phyloP scores from a whole-genome alignment of 2,797 vertebrate species.

The Megaceryle alcyon region DNA sequence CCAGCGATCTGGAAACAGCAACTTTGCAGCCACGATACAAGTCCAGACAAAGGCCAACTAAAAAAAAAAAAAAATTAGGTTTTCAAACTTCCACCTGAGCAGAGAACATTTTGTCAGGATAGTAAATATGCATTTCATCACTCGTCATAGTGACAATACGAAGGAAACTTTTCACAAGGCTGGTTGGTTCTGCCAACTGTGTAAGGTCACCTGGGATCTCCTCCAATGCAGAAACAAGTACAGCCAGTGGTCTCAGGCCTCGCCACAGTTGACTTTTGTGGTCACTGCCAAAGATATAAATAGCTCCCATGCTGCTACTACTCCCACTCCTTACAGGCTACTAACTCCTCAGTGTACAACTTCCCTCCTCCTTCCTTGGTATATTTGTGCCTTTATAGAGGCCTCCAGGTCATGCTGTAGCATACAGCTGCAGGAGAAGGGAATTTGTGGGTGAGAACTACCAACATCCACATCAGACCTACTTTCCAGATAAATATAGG shows the following conservation, averaged over 20 bases:
- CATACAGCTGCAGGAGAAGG: not conserved
- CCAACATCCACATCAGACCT: not conserved
- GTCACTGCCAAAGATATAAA: not conserved
- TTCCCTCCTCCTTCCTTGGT: not conserved
- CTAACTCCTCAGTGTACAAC: rapidly evolving
- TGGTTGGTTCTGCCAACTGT: not conserved
- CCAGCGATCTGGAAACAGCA: not conserved
- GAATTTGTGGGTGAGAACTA: not conserved
- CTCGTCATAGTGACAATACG: not conserved
- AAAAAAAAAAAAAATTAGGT: not conserved
- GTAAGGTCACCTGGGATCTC: not conserved
- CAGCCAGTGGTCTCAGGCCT: not conserved
- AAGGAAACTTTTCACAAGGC: not conserved
- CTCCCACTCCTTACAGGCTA: not conserved
- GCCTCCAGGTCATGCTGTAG: rapidly evolving
- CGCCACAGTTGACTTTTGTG: not conserved
- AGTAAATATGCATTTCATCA: not conserved
- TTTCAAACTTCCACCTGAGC: not conserved
- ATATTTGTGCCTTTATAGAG: not conserved
- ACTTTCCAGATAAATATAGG: not conserved
- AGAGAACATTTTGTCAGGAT: not conserved
- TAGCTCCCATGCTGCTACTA: not conserved
- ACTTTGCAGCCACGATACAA: not conserved
- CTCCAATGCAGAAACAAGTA: not conserved
- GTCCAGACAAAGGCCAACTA: not conserved